Conservation (phyloP, 1,140 invertebrate genomes). For the Heliconius nattereri region DNA sequence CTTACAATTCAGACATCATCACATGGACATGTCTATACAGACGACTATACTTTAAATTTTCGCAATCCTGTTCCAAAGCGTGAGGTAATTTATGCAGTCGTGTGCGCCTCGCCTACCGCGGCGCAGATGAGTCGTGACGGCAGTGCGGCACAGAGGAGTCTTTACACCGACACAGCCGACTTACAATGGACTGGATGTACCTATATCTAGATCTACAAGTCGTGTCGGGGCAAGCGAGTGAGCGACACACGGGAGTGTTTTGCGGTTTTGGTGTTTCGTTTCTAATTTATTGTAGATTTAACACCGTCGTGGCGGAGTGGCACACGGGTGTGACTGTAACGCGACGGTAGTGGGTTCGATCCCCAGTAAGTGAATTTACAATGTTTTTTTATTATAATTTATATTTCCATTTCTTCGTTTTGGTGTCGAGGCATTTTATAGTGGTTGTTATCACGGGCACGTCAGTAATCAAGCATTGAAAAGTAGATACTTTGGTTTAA, state of each 20-base stretch:
- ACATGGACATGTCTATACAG: neutral
- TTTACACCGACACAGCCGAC: constrained; percentile 37
- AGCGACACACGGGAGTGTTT: constrained; percentile 10
- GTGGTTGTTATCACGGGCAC: neutral
- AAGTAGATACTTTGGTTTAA: no score
- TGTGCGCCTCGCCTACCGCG: constrained; percentile 56
- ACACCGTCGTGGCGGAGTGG: no score
- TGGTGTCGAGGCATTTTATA: no score
- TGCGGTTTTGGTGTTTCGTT: constrained; percentile 17
- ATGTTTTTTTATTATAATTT: no score
- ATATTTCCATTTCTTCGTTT: no score
- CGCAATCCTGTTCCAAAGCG: constrained; percentile 28
- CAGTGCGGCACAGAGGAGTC: constrained; percentile 47
- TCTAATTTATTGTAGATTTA: neutral
- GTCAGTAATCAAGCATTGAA: no score
- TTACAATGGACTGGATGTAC: constrained; percentile 31
- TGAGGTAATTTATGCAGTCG: constrained; percentile 62
- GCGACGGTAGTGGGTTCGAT: no score
- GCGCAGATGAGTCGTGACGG: constrained; percentile 57
- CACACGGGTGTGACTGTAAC: no score
- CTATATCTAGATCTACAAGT: constrained; percentile 27
- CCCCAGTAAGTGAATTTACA: no score
- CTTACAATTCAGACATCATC: neutral
- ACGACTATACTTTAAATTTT: constrained; percentile 22
- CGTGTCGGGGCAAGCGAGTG: constrained; percentile 6